Percentiles rank a stretch among this genome's conserved stretches.
These are phyloP conservation scores for Megamerina dolium DNA, from an alignment of 2,888 invertebrate genomes.

Conservation along the genomic window DNA sequence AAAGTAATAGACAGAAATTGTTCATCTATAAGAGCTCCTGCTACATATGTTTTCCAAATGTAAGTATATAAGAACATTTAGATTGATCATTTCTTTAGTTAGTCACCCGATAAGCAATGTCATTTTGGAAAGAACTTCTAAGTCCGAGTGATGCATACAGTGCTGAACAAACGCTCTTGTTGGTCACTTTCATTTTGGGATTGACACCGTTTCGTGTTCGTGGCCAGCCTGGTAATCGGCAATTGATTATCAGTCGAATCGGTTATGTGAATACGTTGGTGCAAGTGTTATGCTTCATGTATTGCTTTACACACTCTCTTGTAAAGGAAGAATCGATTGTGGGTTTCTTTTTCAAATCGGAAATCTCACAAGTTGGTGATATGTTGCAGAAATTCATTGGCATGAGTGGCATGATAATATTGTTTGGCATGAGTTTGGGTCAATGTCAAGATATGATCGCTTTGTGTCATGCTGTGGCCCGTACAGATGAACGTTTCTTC, in stretches of 20 bases:
- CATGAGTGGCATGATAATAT: conserved; percentile 36
- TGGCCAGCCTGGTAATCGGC: conserved; percentile 25
- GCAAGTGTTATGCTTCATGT: conserved; percentile 39
- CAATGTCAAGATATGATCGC: conserved; percentile 32
- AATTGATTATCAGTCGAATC: conserved; percentile 29
- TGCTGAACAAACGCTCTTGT: conserved; percentile 37
- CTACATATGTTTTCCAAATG: no score
- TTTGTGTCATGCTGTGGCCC: conserved; percentile 31
- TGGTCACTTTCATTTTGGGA: conserved; percentile 39
- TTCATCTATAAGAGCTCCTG: no score
- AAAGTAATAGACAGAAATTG: no score
- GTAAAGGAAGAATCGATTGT: conserved; percentile 42
- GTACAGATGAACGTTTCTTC: conserved; percentile 29
- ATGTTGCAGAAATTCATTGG: conserved; percentile 43
- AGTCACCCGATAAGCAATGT: no score
- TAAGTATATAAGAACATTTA: no score
- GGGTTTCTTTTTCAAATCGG: conserved; percentile 44
- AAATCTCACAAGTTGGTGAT: conserved; percentile 44
- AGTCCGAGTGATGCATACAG: conserved; percentile 42
- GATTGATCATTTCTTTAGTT: no score
- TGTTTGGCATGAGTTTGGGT: conserved; percentile 36
- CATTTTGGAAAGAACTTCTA: conserved; percentile 28
- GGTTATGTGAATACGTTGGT: conserved; percentile 37
- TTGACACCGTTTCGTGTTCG: conserved; percentile 40
- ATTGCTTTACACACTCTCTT: conserved; percentile 39